Conservation (phyloP, 2,888 invertebrate species). For the Muscina levida region DNA sequence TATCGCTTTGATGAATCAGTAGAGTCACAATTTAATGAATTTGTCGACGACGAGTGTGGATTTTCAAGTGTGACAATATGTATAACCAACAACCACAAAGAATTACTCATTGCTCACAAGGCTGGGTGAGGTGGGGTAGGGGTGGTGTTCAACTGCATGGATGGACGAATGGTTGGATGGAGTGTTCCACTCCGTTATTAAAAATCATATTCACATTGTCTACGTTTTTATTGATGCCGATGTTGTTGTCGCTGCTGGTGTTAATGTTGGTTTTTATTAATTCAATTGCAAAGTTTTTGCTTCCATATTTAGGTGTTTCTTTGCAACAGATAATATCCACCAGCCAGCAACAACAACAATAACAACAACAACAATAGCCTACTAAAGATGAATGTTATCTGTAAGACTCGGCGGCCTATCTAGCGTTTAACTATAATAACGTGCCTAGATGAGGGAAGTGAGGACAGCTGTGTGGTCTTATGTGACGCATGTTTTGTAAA, state of each 20-base stretch:
- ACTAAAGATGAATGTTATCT: background rate
- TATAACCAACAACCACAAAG: slow-evolving; percentile 3
- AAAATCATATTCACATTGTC: no score
- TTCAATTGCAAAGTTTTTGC: slow-evolving; percentile 28
- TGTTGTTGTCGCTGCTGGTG: background rate
- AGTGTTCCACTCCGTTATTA: background rate
- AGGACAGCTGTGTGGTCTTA: background rate
- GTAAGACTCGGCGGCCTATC: background rate
- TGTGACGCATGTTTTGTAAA: slow-evolving; percentile 13
- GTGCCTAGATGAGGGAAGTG: background rate
- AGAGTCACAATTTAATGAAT: background rate
- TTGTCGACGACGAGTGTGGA: no score
- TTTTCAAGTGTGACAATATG: slow-evolving; percentile 9
- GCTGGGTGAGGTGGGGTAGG: no score
- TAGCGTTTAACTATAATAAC: background rate
- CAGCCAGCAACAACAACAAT: background rate
- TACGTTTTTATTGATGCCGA: background rate
- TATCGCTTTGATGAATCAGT: slow-evolving; percentile 21
- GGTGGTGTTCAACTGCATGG: no score
- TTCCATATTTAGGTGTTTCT: slow-evolving; percentile 55
- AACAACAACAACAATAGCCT: background rate
- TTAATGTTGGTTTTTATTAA: slow-evolving; percentile 3
- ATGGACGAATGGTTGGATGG: no score
- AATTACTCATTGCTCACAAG: slow-evolving; percentile 5
- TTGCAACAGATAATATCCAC: slow-evolving; percentile 23